These are phyloP conservation scores for Siphlonurus alternatus DNA, from an alignment of 2,888 invertebrate genomes.

Conservation along the genomic window DNA sequence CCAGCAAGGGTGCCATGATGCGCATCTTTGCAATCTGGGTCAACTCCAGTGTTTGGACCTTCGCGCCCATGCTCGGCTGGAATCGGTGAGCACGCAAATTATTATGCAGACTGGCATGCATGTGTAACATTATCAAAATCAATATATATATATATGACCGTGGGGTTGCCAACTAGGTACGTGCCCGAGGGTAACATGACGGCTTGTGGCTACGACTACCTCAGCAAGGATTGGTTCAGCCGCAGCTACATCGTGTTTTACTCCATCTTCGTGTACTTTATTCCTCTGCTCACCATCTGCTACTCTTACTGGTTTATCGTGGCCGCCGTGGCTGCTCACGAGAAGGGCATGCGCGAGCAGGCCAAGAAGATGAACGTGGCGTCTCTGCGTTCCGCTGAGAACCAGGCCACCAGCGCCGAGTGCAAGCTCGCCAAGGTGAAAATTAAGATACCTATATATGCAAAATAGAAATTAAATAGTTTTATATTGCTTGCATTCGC, in stretches of 20 bases:
- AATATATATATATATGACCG: neutral
- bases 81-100: conserved; percentile 53
- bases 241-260: conserved; percentile 37
- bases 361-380: conserved; percentile 91
- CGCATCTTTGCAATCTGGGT: conserved; percentile 65
- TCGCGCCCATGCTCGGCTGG: conserved; percentile 78
- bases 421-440: conserved; percentile 65
- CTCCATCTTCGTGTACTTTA: conserved; percentile 30
- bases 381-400: conserved; percentile 62
- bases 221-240: conserved; percentile 33
- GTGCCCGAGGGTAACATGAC: conserved; percentile 52
- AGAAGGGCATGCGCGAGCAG: conserved; percentile 73
- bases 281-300: conserved; percentile 36
- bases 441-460: too few relatives aligned
- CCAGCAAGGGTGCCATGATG: conserved; percentile 58
- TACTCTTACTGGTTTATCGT: conserved; percentile 45
- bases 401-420: conserved; percentile 63
- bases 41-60: conserved; percentile 60
- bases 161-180: too few relatives aligned
- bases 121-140: neutral
- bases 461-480: neutral
- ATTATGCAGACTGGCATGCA: neutral
- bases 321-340: conserved; percentile 65
- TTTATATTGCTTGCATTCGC: neutral
- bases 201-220: conserved; percentile 41